Evolutionary conservation across 2,113 vertebrate genomes (phyloP).

Genomic region (Anthoscopus minutus): DNA sequence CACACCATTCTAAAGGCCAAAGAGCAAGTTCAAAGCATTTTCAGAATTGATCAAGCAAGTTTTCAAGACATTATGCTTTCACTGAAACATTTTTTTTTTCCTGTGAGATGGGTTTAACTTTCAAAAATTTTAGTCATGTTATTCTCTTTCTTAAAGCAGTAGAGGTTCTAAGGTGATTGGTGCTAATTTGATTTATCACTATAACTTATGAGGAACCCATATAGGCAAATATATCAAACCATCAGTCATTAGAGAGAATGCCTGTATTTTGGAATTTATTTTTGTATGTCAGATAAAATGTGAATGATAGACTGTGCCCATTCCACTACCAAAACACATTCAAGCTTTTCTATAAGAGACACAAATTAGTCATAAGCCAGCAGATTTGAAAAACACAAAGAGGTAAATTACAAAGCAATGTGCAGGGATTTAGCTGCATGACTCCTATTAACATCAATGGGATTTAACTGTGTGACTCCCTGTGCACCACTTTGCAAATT

Average conservation of each 20-base stretch:
- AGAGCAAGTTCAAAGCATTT: background rate
- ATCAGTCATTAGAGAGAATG: background rate
- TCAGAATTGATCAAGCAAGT: background rate
- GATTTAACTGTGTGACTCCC: slow-evolving; percentile 45
- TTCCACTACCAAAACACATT: background rate
- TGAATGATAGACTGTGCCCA: background rate
- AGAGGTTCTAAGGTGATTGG: background rate
- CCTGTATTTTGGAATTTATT: background rate
- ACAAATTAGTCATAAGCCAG: slow-evolving; percentile 51
- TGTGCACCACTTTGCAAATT: slow-evolving; percentile 55
- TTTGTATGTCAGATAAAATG: background rate
- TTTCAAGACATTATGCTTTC: background rate
- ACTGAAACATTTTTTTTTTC: background rate
- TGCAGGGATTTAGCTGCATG: slow-evolving; percentile 51
- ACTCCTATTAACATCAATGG: slow-evolving; percentile 57
- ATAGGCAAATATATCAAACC: background rate
- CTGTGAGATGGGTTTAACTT: background rate
- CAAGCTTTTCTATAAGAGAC: slow-evolving; percentile 15
- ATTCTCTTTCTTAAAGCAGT: background rate
- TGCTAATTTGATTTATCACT: background rate
- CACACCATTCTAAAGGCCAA: background rate
- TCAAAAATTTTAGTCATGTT: background rate
- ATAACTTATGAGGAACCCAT: background rate
- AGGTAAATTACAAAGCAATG: slow-evolving; percentile 59
- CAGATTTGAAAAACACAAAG: slow-evolving; percentile 54